Base-by-base conservation (phyloP, 1,140 invertebrate species). In the Proales similis region DNA sequence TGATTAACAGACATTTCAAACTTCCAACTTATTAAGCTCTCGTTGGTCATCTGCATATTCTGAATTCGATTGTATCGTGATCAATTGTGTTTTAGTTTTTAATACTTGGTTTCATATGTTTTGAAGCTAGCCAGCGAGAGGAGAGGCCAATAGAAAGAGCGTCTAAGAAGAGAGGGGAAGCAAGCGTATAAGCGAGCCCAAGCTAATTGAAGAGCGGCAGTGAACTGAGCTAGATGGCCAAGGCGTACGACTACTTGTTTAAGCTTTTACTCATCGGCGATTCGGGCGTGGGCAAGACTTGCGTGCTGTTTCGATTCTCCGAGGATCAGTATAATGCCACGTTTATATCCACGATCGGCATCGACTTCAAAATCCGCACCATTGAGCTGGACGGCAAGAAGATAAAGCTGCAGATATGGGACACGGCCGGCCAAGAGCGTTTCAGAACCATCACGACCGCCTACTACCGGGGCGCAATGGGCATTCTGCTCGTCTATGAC, bases 281-380 rank as follows among this genome's bases (percentile, higher is more conserved):
- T 80, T 93, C 89, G 64, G 92, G 92, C 65, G 93, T 97, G 64
- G 92, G 92, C 68, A 97, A 63, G 81, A 96, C 92, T 48, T 96
- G 92, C 80, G 90, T 97, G 72, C 80, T 97, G 63, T 95, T 96
- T 75, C 83, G 93, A 77, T 97, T 96, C 80, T 92, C 89, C 48
- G 92, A 96, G 76, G 91, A 96, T 81, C 90, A 90, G 62, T 97
- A 95, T 78, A 96, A 93, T 71, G 90, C 91, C 27, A 94, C 91
- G 48, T 97, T 96, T 79, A 96, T 97, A 74, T 93, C 90, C 51
- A 94, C 90, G 39, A 95, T 95, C 79, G 90, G 90, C 91, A 78
- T 83, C 82, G 77, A 80, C 68, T 80, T 80, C 66, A 80, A 80
- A 70, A 79, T 80, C 30, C 71, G 78, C 66, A 80, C 78, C n/a